phyloP scores from a whole-genome alignment of 2,113 vertebrate genomes.

The Halichoeres trimaculatus region DNA sequence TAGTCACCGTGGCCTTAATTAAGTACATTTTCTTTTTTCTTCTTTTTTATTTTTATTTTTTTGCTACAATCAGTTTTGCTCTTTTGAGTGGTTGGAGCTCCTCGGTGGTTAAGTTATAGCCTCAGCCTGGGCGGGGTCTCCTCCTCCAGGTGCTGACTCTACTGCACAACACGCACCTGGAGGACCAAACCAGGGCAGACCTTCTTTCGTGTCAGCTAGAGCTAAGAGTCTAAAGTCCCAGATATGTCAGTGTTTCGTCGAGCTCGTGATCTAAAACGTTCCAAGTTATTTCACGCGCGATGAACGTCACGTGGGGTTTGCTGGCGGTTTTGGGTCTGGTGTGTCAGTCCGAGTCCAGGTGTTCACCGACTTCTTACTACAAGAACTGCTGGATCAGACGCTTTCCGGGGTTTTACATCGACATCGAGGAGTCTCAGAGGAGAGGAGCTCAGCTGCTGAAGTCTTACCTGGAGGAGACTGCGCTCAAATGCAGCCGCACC shows the following conservation, averaged over 20 bases:
- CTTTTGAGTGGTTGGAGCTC: too few relatives aligned
- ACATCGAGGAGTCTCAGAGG: constrained; percentile 87
- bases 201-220: constrained; percentile 12
- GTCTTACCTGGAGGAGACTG: constrained; percentile 84
- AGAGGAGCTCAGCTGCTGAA: constrained; percentile 88
- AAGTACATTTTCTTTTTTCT: too few relatives aligned
- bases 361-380: constrained; percentile 88
- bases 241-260: constrained; percentile 33
- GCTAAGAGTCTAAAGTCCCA: background rate
- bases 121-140: constrained; percentile 44
- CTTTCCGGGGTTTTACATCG: constrained; percentile 88
- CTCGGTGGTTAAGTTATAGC: background rate
- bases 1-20: too few relatives aligned
- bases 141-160: constrained; percentile 48
- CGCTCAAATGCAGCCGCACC: constrained; percentile 87
- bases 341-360: constrained; percentile 75
- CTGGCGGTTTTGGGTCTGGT: constrained; percentile 80
- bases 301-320: constrained; percentile 79
- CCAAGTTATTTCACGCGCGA: constrained; percentile 70
- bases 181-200: constrained; percentile 39
- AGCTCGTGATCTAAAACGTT: constrained; percentile 39
- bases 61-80: too few relatives aligned
- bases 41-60: too few relatives aligned
- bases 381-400: constrained; percentile 95
- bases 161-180: constrained; percentile 49